phyloP scores from a whole-genome alignment of 2,888 invertebrate genomes.

The Drosophila seclusa region DNA sequence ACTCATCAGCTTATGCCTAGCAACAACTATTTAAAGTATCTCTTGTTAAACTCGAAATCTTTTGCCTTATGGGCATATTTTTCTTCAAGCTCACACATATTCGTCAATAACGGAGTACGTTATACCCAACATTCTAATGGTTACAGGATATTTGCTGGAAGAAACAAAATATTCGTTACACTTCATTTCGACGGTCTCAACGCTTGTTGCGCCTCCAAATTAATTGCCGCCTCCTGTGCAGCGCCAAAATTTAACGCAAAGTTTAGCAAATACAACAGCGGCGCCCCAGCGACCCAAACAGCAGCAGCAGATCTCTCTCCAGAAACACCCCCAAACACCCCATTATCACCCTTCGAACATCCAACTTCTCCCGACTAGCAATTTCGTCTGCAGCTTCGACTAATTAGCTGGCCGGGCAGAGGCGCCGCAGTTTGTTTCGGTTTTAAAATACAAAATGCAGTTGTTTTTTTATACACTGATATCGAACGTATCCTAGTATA shows the following conservation, averaged over 20 bases:
- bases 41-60: neutral
- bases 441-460: constrained; percentile 31
- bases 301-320: constrained; percentile 5
- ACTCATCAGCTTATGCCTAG: neutral
- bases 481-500: no score
- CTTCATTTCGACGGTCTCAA: constrained; percentile 76
- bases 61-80: neutral
- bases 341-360: neutral
- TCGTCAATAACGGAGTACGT: no score
- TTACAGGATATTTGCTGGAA: constrained; percentile 28
- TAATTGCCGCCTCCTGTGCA: constrained; percentile 76
- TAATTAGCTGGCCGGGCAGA: constrained; percentile 71
- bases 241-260: constrained; percentile 78
- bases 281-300: constrained; percentile 19
- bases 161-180: constrained; percentile 57
- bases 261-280: constrained; percentile 72
- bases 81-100: neutral
- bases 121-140: neutral
- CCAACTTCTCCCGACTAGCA: neutral
- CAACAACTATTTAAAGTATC: neutral
- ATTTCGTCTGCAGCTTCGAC: constrained; percentile 41
- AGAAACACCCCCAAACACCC: constrained; percentile 1
- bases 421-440: constrained; percentile 62
- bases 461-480: neutral
- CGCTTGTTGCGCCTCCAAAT: constrained; percentile 79